Conservation (phyloP, 2,113 vertebrate genomes). For the Rhinogobius similis region DNA sequence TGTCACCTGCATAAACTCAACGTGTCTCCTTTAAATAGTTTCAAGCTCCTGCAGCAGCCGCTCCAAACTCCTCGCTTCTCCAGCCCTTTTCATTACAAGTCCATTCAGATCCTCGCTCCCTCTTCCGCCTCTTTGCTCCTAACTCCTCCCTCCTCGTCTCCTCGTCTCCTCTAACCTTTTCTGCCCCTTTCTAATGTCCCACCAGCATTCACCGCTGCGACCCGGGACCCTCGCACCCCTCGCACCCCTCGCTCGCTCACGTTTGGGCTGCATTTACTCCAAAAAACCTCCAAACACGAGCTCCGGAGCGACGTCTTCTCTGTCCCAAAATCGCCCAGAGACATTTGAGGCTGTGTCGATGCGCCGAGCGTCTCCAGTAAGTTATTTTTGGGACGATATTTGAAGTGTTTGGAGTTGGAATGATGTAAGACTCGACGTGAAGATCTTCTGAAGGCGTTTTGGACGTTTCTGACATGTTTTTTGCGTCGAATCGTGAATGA, state of each 20-base stretch:
- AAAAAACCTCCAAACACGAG: neutral
- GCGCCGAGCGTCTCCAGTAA: neutral
- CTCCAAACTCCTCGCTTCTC: no score
- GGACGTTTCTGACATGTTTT: neutral
- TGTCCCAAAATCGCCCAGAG: neutral
- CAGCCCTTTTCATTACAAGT: neutral
- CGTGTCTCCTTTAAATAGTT: no score
- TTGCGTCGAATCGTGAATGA: neutral
- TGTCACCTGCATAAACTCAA: no score
- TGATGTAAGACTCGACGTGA: neutral
- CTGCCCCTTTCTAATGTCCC: neutral
- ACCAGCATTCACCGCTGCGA: neutral
- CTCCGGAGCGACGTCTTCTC: neutral
- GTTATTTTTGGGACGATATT: neutral
- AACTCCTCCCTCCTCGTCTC: constrained; percentile 7
- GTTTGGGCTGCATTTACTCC: neutral
- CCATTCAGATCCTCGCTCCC: constrained; percentile 17
- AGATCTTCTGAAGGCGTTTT: neutral
- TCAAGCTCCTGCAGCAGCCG: no score
- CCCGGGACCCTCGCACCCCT: neutral
- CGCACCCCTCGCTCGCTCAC: neutral
- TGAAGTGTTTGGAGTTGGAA: neutral
- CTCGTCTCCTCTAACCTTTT: constrained; percentile 9
- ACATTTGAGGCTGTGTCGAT: neutral
- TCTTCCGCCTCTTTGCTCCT: constrained; percentile 26